Percentiles rank a stretch among this genome's conserved stretches.
Conservation (phyloP, 2,797 vertebrate genomes). For the Sphenodon punctatus region DNA sequence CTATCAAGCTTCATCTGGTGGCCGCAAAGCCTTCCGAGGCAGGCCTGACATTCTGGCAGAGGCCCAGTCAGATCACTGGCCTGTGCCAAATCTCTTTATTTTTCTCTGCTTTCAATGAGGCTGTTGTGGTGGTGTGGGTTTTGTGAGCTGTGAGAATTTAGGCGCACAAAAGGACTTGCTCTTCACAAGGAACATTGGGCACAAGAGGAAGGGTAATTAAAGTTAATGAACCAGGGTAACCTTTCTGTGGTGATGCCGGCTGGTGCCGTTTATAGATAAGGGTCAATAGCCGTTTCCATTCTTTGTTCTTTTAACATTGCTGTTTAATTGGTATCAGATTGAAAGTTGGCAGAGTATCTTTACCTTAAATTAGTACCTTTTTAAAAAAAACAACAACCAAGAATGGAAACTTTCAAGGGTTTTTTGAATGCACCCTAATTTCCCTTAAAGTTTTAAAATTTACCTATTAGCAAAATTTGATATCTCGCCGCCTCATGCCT, state of each 20-base stretch:
- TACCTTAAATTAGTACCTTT: slow-evolving; percentile 12
- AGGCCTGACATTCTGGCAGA: slow-evolving; percentile 75
- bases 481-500: too few species aligned
- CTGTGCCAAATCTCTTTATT: slow-evolving; percentile 78
- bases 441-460: too few species aligned
- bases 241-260: slow-evolving; percentile 74
- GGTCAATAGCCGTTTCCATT: slow-evolving; percentile 67
- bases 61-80: slow-evolving; percentile 71
- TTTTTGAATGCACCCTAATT: too few species aligned
- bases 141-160: slow-evolving; percentile 84
- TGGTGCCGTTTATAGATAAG: slow-evolving; percentile 68
- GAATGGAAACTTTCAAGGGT: background rate
- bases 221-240: slow-evolving; percentile 82
- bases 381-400: background rate
- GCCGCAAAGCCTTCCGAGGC: slow-evolving; percentile 65
- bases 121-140: slow-evolving; percentile 82
- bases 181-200: slow-evolving; percentile 79
- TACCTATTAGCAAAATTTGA: too few species aligned
- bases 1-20: slow-evolving; percentile 66
- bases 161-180: slow-evolving; percentile 79
- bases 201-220: slow-evolving; percentile 79
- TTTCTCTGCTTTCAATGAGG: slow-evolving; percentile 77
- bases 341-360: slow-evolving; percentile 44
- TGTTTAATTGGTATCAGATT: slow-evolving; percentile 58
- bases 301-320: slow-evolving; percentile 40